A percentile compares a stretch with the other conserved stretches of the same genome.
phyloP scores from a whole-genome alignment of 2,113 vertebrate genomes.

The Halcyon senegalensis region DNA sequence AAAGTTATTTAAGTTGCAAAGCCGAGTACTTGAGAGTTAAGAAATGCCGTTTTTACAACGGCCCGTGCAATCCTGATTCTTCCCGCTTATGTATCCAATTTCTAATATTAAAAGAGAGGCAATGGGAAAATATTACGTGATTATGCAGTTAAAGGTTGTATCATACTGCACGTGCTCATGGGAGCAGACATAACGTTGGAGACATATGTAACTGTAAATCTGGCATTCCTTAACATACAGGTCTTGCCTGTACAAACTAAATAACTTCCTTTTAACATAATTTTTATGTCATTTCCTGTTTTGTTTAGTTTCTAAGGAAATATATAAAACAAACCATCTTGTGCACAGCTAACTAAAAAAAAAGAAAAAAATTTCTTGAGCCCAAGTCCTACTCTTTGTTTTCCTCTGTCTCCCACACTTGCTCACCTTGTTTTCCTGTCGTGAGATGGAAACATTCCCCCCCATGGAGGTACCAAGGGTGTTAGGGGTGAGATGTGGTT shows the following conservation, averaged over 20 bases:
- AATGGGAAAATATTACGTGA: slow-evolving; percentile 37
- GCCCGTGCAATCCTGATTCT: slow-evolving; percentile 21
- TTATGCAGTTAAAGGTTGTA: slow-evolving; percentile 26
- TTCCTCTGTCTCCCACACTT: neutral
- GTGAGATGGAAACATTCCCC: neutral
- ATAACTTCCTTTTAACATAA: slow-evolving; percentile 30
- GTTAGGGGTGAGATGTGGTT: neutral
- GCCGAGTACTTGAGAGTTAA: slow-evolving; percentile 39
- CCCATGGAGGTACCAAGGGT: neutral
- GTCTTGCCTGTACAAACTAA: slow-evolving; percentile 27
- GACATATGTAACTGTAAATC: slow-evolving; percentile 14
- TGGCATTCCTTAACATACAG: slow-evolving; percentile 23
- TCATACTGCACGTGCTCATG: slow-evolving; percentile 18
- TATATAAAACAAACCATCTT: neutral
- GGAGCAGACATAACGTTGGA: slow-evolving; percentile 4
- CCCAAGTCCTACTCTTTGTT: neutral
- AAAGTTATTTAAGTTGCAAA: slow-evolving; percentile 58
- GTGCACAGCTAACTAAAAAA: neutral
- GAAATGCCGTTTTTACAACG: slow-evolving; percentile 16
- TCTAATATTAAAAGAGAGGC: slow-evolving; percentile 30
- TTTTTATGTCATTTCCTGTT: slow-evolving; percentile 46
- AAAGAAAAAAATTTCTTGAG: neutral
- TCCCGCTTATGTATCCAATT: neutral
- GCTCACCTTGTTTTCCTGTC: neutral
- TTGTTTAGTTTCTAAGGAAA: slow-evolving; percentile 44